Evolutionary conservation across 2,113 vertebrate species (phyloP).

Genomic region (Anoura caudifer): DNA sequence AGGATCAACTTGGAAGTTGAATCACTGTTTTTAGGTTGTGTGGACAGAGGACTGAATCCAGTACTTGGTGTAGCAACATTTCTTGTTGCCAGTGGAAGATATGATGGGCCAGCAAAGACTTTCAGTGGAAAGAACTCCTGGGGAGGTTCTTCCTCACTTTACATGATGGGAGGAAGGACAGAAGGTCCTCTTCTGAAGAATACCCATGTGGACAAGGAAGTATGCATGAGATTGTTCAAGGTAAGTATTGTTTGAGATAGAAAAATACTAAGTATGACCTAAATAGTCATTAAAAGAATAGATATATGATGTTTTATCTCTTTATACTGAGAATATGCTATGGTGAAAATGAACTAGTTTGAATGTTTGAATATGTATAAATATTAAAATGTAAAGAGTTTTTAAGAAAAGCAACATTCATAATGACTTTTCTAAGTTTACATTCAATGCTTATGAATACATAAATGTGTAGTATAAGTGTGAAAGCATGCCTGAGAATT

Average conservation of each 20-base stretch:
- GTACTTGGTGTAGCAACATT: neutral
- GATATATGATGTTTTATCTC: neutral
- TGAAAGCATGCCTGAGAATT: neutral
- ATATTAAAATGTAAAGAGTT: neutral
- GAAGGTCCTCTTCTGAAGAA: neutral
- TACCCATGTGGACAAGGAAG: neutral
- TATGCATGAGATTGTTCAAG: neutral
- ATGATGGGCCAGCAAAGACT: neutral
- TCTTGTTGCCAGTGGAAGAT: neutral
- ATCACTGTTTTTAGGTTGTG: neutral
- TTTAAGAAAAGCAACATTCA: neutral
- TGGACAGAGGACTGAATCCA: neutral
- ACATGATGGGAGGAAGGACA: neutral
- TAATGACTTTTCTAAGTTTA: neutral
- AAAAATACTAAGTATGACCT: neutral
- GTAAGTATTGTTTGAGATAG: neutral
- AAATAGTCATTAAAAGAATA: neutral
- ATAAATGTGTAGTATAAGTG: neutral
- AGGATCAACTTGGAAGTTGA: neutral
- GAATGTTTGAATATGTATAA: neutral
- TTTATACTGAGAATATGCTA: neutral
- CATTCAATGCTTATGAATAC: neutral
- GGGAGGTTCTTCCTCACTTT: neutral
- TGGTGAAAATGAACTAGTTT: neutral
- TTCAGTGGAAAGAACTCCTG: neutral